Evolutionary conservation across 2,888 invertebrate species (phyloP).

Genomic region (Auanema freiburgensis): DNA sequence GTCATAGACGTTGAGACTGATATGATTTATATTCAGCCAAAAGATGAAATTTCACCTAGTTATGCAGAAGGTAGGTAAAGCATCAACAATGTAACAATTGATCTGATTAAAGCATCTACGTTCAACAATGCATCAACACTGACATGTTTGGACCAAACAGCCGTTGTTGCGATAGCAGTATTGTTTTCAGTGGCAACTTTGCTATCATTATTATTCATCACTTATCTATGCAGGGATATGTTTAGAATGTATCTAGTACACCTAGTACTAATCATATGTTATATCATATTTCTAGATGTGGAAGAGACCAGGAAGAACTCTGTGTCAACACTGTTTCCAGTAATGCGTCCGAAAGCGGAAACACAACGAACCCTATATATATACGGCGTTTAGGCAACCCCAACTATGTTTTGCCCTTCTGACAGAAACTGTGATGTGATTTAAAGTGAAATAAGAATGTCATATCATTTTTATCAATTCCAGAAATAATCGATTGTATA

Average conservation of each 20-base stretch:
- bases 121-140: conserved; percentile 5
- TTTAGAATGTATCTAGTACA: background rate
- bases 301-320: background rate
- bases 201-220: conserved; percentile 14
- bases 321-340: conserved; percentile 10
- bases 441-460: too few relatives aligned
- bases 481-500: too few relatives aligned
- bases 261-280: background rate
- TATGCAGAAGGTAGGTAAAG: background rate
- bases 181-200: conserved; percentile 13
- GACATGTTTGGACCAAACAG: conserved; percentile 15
- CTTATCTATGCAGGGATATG: conserved; percentile 9
- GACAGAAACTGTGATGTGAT: too few relatives aligned
- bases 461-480: too few relatives aligned
- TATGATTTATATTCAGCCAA: conserved; percentile 8
- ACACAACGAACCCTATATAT: conserved; percentile 6
- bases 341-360: conserved; percentile 8
- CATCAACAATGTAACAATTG: background rate
- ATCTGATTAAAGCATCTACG: background rate
- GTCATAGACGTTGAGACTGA: conserved; percentile 22
- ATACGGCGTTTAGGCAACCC: conserved; percentile 13
- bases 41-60: background rate
- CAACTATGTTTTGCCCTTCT: conserved; percentile 14
- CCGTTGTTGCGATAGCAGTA: conserved; percentile 7
- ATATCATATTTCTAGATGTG: conserved; percentile 3